Evolutionary conservation across 2,888 invertebrate genomes (phyloP), one percentile per base, ranked within the genome.

Genomic region (Coleophora flavipennella): DNA sequence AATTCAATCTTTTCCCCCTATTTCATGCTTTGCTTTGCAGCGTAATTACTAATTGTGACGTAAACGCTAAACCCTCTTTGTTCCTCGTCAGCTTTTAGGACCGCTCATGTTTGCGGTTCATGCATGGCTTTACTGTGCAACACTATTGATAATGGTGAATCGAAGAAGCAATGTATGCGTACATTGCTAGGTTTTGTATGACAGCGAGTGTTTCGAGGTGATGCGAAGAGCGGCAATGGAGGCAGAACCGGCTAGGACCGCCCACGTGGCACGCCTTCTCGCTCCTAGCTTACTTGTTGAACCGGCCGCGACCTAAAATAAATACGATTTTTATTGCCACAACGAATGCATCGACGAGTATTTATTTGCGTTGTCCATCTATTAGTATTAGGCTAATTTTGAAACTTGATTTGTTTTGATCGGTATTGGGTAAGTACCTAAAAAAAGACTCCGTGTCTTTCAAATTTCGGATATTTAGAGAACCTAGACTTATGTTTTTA

Each of bases 181-280:
- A 59, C 62, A 20, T 57, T 60, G 49, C 51, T 52, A 20, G 20
- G 61, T 59, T 59, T 67, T 62, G 60, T 60, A 62, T 67, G 64
- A 63, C 63, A 59, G 58, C 66, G 71, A 74, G 76, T 71, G 67
- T 72, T 71, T 66, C 61, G 57, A 59, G 70, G 74, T 64, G 75
- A 73, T 20, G 20, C 20, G 20, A 3, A 20, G 20, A 3, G 6
- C 20, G 3, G 66, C 75, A 70, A 72, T 76, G 66, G 65, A 67
- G 66, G 67, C 20, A 20, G 67, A 77, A 78, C 79, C 67, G 55
- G 78, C 70, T 78, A 57, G 59, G 62, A 62, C 75, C 74, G 70
- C 79, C 80, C 72, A 79, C 80, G 65, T 64, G 56, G 59, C 51
- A 59, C 76, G 74, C 77, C 77, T 73, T 68, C 70, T 70, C 71